A percentile compares a stretch with the other conserved stretches of the same genome.
phyloP scores from a whole-genome alignment of 2,888 invertebrate genomes.

The Cactoblastis cactorum region DNA sequence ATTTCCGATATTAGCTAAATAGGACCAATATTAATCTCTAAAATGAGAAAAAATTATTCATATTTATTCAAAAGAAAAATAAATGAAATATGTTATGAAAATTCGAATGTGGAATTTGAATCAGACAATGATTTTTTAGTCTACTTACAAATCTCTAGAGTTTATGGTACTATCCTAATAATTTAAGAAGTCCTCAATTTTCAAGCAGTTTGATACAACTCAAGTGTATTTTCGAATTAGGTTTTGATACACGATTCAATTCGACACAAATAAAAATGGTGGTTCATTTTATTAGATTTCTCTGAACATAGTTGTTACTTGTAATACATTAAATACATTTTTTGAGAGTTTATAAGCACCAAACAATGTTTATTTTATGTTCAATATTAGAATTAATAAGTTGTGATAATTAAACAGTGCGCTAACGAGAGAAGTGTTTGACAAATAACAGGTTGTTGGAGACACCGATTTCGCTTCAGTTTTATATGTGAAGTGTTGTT shows the following conservation, averaged over 20 bases:
- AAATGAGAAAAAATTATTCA: no score
- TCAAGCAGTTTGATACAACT: constrained; percentile 17
- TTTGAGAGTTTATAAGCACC: constrained; percentile 33
- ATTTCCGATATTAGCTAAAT: no score
- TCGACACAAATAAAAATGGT: constrained; percentile 77
- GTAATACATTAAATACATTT: constrained; percentile 39
- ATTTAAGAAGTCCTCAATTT: constrained; percentile 26
- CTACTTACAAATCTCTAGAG: constrained; percentile 17
- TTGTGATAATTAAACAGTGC: constrained; percentile 60
- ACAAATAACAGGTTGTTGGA: constrained; percentile 78
- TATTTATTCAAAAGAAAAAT: no score
- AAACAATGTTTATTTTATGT: constrained; percentile 39
- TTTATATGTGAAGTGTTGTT: constrained; percentile 60
- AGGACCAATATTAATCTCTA: no score
- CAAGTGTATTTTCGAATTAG: constrained; percentile 27
- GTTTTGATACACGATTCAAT: constrained; percentile 55
- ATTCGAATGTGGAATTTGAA: no score
- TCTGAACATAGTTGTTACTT: constrained; percentile 36
- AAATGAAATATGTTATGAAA: no score
- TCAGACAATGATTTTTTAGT: not conserved
- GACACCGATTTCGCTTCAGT: constrained; percentile 70
- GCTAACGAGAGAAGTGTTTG: constrained; percentile 61
- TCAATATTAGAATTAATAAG: constrained; percentile 35
- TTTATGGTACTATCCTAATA: constrained; percentile 42
- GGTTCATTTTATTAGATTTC: constrained; percentile 64